A percentile compares a stretch with the other conserved stretches of the same genome.
Evolutionary conservation across 1,140 invertebrate genomes (phyloP).

Genomic region (Arctopsyche grandis): DNA sequence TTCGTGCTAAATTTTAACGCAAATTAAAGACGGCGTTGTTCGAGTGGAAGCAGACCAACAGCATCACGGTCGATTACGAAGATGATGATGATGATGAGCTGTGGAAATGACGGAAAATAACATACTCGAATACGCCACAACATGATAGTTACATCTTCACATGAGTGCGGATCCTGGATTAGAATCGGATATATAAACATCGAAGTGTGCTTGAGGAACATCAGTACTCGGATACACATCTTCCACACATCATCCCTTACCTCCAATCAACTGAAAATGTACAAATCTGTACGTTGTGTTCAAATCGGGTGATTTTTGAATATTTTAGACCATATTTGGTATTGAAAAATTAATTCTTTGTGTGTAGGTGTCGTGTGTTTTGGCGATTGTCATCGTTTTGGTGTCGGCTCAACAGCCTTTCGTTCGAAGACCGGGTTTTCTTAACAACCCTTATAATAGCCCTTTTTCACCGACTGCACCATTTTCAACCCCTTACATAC

Average conservation of each 20-base stretch:
- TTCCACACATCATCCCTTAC: not conserved
- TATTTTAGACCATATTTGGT: no score
- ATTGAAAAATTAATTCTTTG: no score
- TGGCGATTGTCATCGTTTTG: conserved; percentile 35
- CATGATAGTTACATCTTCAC: conserved; percentile 15
- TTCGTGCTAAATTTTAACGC: not conserved
- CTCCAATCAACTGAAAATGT: conserved; percentile 9
- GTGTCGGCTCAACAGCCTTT: conserved; percentile 43
- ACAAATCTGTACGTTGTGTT: conserved; percentile 17
- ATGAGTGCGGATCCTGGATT: not conserved
- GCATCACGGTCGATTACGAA: not conserved
- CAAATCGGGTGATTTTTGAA: no score
- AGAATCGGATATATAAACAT: conserved; percentile 7
- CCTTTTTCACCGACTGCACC: no score
- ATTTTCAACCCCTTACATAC: conserved; percentile 55
- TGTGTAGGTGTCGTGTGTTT: not conserved
- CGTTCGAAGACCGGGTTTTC: conserved; percentile 47
- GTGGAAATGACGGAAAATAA: not conserved
- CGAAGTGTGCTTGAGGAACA: not conserved
- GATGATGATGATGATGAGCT: conserved; percentile 17
- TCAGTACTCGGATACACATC: conserved; percentile 8
- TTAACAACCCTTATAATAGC: conserved; percentile 57
- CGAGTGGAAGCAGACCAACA: not conserved
- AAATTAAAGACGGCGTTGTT: not conserved
- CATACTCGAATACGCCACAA: not conserved